phyloP scores from a whole-genome alignment of 1,140 invertebrate genomes.

The Drosophila quadrilineata region DNA sequence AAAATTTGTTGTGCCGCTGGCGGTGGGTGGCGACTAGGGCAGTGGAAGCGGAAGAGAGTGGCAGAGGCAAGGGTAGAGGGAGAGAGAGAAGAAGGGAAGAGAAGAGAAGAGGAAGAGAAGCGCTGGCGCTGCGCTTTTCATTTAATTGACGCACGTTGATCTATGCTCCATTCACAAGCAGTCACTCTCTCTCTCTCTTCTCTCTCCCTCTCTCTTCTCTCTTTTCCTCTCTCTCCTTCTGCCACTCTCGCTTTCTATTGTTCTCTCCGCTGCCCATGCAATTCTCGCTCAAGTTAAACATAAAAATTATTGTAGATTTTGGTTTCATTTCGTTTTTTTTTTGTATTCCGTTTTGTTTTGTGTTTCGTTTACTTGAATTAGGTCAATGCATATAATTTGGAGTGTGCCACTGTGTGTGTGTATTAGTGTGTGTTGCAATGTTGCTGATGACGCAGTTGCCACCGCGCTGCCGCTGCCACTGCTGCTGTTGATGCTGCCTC shows the following conservation, averaged over 20 bases:
- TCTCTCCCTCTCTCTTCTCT: neutral
- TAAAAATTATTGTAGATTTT: conserved; percentile 40
- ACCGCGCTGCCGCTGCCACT: conserved; percentile 4
- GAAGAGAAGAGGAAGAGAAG: too few species aligned
- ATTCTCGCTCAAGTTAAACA: conserved; percentile 43
- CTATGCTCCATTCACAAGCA: neutral
- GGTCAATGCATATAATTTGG: conserved; percentile 68
- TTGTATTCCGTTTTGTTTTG: too few species aligned
- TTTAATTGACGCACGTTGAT: conserved; percentile 21
- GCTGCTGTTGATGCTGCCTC: conserved; percentile 17
- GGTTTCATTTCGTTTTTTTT: too few species aligned
- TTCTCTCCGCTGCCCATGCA: conserved; percentile 33
- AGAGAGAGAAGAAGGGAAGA: too few species aligned
- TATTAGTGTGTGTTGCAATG: conserved; percentile 63
- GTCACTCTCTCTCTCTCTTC: neutral
- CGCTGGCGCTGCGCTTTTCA: conserved; percentile 12
- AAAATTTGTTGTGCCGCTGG: conserved; percentile 9
- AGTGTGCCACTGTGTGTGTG: conserved; percentile 29
- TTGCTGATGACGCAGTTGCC: conserved; percentile 41
- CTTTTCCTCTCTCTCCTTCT: conserved; percentile 5
- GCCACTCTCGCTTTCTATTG: neutral
- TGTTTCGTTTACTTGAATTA: conserved; percentile 50
- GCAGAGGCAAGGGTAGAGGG: too few species aligned
- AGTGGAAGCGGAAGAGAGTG: too few species aligned
- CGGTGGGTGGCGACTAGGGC: conserved; percentile 36